phyloP scores from a whole-genome alignment of 2,888 invertebrate species.

The Chrysodeixis includens region DNA sequence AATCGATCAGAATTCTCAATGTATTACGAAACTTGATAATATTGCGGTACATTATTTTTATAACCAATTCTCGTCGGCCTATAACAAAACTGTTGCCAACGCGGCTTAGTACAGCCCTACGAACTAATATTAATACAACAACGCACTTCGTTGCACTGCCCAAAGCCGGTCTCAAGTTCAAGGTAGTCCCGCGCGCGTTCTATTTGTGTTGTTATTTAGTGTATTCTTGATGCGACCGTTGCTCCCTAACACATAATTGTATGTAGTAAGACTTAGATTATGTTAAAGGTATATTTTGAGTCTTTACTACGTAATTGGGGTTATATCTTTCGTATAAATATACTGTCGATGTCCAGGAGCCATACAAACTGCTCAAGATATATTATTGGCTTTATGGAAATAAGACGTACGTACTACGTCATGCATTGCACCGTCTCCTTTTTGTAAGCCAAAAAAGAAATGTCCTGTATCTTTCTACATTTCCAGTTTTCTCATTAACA shows the following conservation, averaged over 20 bases:
- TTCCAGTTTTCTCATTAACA: no score
- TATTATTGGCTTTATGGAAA: no score
- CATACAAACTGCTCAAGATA: no score
- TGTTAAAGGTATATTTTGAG: not conserved
- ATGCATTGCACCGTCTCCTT: no score
- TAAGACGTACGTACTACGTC: no score
- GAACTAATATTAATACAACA: constrained; percentile 26
- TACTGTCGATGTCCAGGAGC: no score
- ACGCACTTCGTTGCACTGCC: constrained; percentile 20
- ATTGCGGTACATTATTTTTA: no score
- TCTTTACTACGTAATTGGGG: not conserved
- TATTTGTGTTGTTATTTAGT: constrained; percentile 6
- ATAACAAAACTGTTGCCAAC: constrained; percentile 35
- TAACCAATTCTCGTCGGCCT: constrained; percentile 11
- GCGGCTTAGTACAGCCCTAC: constrained; percentile 7
- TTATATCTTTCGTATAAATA: not conserved
- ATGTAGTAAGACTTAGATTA: not conserved
- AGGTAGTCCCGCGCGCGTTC: constrained; percentile 16
- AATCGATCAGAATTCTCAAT: constrained; percentile 17
- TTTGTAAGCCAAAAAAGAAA: no score
- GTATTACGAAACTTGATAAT: constrained; percentile 15
- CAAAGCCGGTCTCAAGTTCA: constrained; percentile 42
- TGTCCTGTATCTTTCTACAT: no score
- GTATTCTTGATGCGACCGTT: not conserved
- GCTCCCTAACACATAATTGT: not conserved